Conservation (phyloP, 2,888 invertebrate species). For the Hirtodrosophila confusa region DNA sequence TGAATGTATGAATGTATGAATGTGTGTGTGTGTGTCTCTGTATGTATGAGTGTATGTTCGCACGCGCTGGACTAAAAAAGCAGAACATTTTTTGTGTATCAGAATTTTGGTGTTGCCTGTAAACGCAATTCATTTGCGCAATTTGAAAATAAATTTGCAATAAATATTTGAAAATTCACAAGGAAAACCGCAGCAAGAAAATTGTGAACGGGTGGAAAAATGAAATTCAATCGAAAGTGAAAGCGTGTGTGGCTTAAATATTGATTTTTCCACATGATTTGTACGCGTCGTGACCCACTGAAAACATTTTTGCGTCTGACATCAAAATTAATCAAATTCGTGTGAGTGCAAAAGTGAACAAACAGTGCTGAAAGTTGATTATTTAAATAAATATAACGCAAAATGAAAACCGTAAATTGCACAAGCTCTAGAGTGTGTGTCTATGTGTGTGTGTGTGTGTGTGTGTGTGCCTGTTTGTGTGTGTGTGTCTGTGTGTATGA, state of each 20-base stretch:
- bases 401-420: slow-evolving; percentile 9
- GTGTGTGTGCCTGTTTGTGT: too few relatives aligned
- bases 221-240: slow-evolving; percentile 59
- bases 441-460: slow-evolving; percentile 25
- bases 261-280: slow-evolving; percentile 74
- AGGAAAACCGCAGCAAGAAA: too few relatives aligned
- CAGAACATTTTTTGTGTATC: slow-evolving; percentile 58
- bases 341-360: background rate
- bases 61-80: slow-evolving; percentile 66
- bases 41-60: slow-evolving; percentile 36
- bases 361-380: background rate
- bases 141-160: slow-evolving; percentile 16
- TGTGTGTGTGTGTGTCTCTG: slow-evolving; percentile 20
- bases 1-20: slow-evolving; percentile 20
- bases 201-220: background rate
- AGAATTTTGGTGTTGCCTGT: too few relatives aligned
- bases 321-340: slow-evolving; percentile 11
- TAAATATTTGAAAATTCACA: too few relatives aligned
- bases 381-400: slow-evolving; percentile 13
- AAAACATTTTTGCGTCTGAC: slow-evolving; percentile 20
- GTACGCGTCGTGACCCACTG: slow-evolving; percentile 39
- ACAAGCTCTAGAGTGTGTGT: slow-evolving; percentile 18
- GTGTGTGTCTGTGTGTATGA: too few relatives aligned
- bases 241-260: slow-evolving; percentile 62
- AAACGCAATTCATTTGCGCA: slow-evolving; percentile 18